These are phyloP conservation scores for Heterodera filipjevi DNA, from an alignment of 2,888 invertebrate genomes.

Conservation along the genomic window DNA sequence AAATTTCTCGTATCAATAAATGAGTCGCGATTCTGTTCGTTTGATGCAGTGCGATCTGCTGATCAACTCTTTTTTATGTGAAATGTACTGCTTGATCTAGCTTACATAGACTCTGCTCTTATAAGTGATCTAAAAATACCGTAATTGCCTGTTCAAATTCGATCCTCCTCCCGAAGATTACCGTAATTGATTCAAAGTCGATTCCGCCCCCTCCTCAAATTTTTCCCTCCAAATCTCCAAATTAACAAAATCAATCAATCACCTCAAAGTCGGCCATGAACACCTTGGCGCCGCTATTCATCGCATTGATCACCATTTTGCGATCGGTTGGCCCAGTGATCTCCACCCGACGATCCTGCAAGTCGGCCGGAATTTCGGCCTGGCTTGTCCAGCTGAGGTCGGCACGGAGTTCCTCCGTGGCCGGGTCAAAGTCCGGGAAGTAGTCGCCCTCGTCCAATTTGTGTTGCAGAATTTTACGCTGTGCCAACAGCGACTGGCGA, in stretches of 20 bases:
- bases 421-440: slow-evolving; percentile 67
- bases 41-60: too few species aligned
- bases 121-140: too few species aligned
- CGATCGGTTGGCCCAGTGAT: slow-evolving; percentile 71
- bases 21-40: too few species aligned
- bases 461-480: slow-evolving; percentile 51
- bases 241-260: neutral
- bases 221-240: neutral
- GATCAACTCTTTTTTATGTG: too few species aligned
- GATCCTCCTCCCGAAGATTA: too few species aligned
- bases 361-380: slow-evolving; percentile 62
- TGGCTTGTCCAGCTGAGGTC: slow-evolving; percentile 72
- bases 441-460: slow-evolving; percentile 60
- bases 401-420: slow-evolving; percentile 68
- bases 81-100: too few species aligned
- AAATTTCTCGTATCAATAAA: too few species aligned
- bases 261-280: slow-evolving; percentile 66
- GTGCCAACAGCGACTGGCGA: slow-evolving; percentile 54
- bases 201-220: too few species aligned
- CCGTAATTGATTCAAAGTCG: too few species aligned
- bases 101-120: too few species aligned
- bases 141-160: too few species aligned
- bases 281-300: slow-evolving; percentile 69
- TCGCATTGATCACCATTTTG: slow-evolving; percentile 74
- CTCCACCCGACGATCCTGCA: slow-evolving; percentile 63